phyloP scores from a whole-genome alignment of 1,140 invertebrate genomes.

The Drosophila baimaii region DNA sequence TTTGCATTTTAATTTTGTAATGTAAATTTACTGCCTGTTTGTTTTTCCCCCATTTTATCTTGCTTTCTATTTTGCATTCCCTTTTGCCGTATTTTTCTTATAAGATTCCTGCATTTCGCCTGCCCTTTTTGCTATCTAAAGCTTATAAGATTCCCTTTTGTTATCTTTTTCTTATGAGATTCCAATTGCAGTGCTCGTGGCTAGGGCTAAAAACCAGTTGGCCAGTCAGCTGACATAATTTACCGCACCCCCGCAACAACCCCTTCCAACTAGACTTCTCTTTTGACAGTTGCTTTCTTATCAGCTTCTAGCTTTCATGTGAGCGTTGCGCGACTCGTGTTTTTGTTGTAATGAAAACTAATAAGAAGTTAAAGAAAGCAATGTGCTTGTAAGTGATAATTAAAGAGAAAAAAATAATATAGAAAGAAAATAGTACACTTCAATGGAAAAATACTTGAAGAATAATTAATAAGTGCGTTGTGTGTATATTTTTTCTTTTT shows the following conservation, averaged over 20 bases:
- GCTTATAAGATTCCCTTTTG: neutral
- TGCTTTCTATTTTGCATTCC: conserved; percentile 1
- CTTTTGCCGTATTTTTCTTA: neutral
- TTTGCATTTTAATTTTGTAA: neutral
- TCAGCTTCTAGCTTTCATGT: conserved; percentile 71
- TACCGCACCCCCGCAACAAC: conserved; percentile 14
- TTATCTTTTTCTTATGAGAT: conserved; percentile 20
- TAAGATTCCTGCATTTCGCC: neutral
- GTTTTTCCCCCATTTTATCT: conserved; percentile 1
- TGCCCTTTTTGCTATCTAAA: neutral
- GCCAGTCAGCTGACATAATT: conserved; percentile 73
- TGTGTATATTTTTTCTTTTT: neutral
- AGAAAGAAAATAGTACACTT: neutral
- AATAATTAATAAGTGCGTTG: neutral
- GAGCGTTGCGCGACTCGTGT: conserved; percentile 43
- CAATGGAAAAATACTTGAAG: no score
- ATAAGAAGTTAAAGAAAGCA: conserved; percentile 20
- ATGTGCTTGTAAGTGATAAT: conserved; percentile 18
- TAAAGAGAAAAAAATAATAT: neutral
- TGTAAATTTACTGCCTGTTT: neutral
- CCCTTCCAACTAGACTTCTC: conserved; percentile 33
- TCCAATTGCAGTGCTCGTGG: conserved; percentile 46
- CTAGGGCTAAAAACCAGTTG: conserved; percentile 41
- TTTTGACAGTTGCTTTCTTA: conserved; percentile 74
- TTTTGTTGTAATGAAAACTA: conserved; percentile 49